Evolutionary conservation across 2,888 invertebrate genomes (phyloP), one percentile per base, ranked within the genome.

Genomic region (Ceraclea dissimilis): DNA sequence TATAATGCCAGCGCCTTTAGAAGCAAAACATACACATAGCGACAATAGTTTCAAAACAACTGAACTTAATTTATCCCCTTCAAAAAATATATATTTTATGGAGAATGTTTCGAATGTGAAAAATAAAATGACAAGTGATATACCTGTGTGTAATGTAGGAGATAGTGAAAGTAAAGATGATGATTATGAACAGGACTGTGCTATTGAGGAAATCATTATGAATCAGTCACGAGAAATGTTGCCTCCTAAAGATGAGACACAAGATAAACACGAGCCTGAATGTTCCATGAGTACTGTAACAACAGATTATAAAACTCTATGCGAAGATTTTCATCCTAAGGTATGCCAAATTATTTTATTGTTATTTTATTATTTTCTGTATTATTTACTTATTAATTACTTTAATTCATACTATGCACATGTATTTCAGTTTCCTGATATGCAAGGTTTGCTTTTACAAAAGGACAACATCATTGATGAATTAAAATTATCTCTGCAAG

Each of bases 401-500:
- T n/a, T n/a, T n/a, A n/a, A n/a, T n/a, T n/a, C n/a, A n/a, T n/a
- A n/a, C n/a, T n/a, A n/a, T n/a, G n/a, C n/a, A n/a, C n/a, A n/a
- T n/a, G n/a, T 17, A 49, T 56, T 79, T 67, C 72, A 88, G 87
- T 78, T 86, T 66, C 79, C 83, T 69, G 86, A 89, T 70, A 86
- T 84, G 69, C 85, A 87, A 69, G 79, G 77, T 64, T 85, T 85
- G 64, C 74, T 90, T 57, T 74, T 76, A 11, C 80, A 84, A 63
- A 83, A 88, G 65, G 86, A 89, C 67, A 78, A 80, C 64, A 70
- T 86, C 66, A 89, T 90, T 63, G 81, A 84, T 65, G 83, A 88
- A 70, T 76, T 90, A 57, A 85, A 83, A 61, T 76, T 82, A 65
- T 84, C 87, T 26, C 76, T 90, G 65, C 82, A 87, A 70, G 81